Evolutionary conservation across 2,113 vertebrate genomes (phyloP), one percentile per base, ranked within the genome.

Genomic region (Actinemys pallida): DNA sequence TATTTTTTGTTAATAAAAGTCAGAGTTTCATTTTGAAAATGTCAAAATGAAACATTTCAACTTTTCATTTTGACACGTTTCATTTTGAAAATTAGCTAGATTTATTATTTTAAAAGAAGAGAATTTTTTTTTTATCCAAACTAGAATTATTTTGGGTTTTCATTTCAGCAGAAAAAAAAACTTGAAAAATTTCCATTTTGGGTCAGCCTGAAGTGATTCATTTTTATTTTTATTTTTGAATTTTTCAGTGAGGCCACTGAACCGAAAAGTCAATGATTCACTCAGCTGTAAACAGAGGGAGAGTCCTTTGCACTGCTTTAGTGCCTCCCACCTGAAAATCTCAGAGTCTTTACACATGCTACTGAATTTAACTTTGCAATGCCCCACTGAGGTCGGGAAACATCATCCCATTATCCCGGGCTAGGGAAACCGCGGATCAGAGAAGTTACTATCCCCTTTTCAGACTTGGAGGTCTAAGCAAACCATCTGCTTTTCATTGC

Each of bases 311-410:
- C 6, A 1, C 17, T 83, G 39, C 19, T 22, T 8, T 80, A 24
- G 57, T 1, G 0, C 24, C 72, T 84, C 90, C 82, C 54, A 87
- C 47, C 0, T 0, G 72, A 75, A 54, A 45, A 1, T 1, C 72
- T 45, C 39, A 45, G 9, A 87, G 69, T 50, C 39, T 84, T 49
- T 90, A 25, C 22, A 76, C 39, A 4, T 24, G 72, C 42, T 39
- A 19, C 20, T 47, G 75, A 78, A 13, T 78, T 25, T 47, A 45
- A 31, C 54, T 29, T 83, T 72, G 49, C 54, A 93, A 49, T 52
- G 84, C n/a, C 78, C 45, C 14, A 20, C 6, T 85, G 24, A 78
- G 75, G 42, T 13, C 9, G n/a, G 19, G 69, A 75, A 72, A 42
- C 39, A 39, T 42, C n/a, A 22, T 75, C 42, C 22, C 45, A 47